Conservation (phyloP, 2,797 vertebrate genomes). For the Tympanoctomys barrerae region DNA sequence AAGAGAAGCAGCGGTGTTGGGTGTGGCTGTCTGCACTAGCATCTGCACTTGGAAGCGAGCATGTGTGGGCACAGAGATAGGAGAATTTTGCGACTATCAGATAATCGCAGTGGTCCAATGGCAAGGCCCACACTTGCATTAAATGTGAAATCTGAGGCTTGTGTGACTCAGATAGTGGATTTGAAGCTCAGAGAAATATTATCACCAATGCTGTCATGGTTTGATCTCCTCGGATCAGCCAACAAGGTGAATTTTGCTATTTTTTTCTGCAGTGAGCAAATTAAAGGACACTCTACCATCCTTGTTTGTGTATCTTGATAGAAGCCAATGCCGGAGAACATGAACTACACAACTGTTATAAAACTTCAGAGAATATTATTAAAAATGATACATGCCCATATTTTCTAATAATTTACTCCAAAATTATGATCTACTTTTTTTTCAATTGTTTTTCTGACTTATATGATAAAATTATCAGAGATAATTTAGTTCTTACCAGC, state of each 20-base stretch:
- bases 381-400: neutral
- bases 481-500: neutral
- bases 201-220: neutral
- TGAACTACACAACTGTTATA: neutral
- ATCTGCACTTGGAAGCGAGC: neutral
- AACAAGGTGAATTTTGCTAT: neutral
- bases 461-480: neutral
- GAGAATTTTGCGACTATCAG: neutral
- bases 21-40: neutral
- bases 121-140: neutral
- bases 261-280: neutral
- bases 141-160: conserved; percentile 16
- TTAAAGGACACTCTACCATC: neutral
- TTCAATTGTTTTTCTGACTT: neutral
- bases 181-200: neutral
- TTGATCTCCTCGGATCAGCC: neutral
- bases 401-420: neutral
- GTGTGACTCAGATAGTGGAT: conserved; percentile 30
- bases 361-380: neutral
- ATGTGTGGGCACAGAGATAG: neutral
- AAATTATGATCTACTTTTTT: neutral
- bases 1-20: neutral
- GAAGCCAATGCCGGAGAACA: neutral
- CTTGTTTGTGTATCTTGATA: neutral
- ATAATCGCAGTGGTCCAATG: neutral